Percentiles rank a stretch among this genome's conserved stretches.
Conservation (phyloP, 1,140 invertebrate genomes). For the Bombus confusus region DNA sequence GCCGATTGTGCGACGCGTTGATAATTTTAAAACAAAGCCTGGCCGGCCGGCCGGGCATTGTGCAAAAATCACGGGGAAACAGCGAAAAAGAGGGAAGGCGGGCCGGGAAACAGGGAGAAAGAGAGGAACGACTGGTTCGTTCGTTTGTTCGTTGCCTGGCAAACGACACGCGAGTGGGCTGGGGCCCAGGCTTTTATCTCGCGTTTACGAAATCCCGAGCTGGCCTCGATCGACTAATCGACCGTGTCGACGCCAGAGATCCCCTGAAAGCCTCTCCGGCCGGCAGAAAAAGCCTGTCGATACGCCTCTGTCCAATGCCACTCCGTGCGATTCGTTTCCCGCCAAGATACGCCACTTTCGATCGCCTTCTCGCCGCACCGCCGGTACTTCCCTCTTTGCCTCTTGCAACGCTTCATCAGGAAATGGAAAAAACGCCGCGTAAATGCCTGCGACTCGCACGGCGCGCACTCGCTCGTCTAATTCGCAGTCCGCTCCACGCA, state of each 20-base stretch:
- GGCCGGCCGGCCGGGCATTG: conserved; percentile 72
- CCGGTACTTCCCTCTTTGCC: no score
- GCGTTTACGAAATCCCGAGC: conserved; percentile 64
- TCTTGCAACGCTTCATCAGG: no score
- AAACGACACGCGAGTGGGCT: conserved; percentile 42
- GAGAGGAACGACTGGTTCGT: background rate
- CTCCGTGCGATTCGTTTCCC: background rate
- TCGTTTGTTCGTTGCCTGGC: conserved; percentile 44
- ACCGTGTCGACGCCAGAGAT: conserved; percentile 64
- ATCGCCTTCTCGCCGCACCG: no score
- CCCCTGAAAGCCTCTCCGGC: conserved; percentile 27
- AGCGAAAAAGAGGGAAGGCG: conserved; percentile 56
- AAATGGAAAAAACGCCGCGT: no score
- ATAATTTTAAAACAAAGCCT: conserved; percentile 82
- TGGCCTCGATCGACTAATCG: conserved; percentile 66
- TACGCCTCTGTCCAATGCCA: conserved; percentile 9
- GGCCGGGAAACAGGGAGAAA: conserved; percentile 9
- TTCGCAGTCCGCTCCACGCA: no score
- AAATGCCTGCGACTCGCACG: no score
- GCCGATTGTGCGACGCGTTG: conserved; percentile 81
- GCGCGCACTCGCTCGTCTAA: no score
- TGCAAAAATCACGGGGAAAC: conserved; percentile 78
- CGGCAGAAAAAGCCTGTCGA: conserved; percentile 54
- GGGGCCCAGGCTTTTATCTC: conserved; percentile 62
- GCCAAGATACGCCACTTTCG: conserved; percentile 19